Base-by-base conservation (phyloP, 2,113 vertebrate genomes). In the Potamarius usumacintae region DNA sequence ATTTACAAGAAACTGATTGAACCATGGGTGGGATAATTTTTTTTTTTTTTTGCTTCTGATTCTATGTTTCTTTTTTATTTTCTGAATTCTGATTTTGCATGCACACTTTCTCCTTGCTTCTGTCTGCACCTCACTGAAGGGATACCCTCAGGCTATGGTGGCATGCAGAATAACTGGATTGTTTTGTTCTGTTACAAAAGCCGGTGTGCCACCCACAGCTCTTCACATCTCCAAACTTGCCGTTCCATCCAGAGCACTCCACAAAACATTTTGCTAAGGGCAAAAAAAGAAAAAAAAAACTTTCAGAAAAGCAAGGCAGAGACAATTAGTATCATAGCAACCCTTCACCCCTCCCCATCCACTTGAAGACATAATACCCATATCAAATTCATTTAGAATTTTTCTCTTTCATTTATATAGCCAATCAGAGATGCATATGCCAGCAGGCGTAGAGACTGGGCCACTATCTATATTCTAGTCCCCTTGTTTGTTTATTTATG, bases 311-410 rank as follows among this genome's bases (percentile, higher is more conserved):
- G 94, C 92, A 93, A 93, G 94, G 94, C 92, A 92, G 93, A 94
- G 95, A 94, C 94, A 95, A 96, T 96, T 94, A 94, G 92, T 42
- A 42, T 42, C 89, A 92, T 88, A 87, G 83, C 88, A 81, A 83
- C 88, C 89, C 85, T 82, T 87, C 92, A 88, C 89, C 92, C 92
- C 93, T 91, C 92, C 92, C 93, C 90, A 88, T 92, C 92, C 87
- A 93, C 91, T 90, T 88, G 93, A 62, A 94, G 92, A 94, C 92
- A 95, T 95, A 95, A 96, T 95, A 95, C 94, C 95, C 95, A 95
- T 91, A 94, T 93, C 95, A 92, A 96, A 95, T 96, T 95, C 90
- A 95, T 96, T 96, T 94, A 88, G 88, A 92, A 90, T 93, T 92
- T 93, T 91, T 94, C 72, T 90, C 92, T 92, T 91, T 89, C 89